Percentiles rank a stretch among this genome's conserved stretches.
phyloP scores from a whole-genome alignment of 2,888 invertebrate species.

The Eupithecia dodoneata region DNA sequence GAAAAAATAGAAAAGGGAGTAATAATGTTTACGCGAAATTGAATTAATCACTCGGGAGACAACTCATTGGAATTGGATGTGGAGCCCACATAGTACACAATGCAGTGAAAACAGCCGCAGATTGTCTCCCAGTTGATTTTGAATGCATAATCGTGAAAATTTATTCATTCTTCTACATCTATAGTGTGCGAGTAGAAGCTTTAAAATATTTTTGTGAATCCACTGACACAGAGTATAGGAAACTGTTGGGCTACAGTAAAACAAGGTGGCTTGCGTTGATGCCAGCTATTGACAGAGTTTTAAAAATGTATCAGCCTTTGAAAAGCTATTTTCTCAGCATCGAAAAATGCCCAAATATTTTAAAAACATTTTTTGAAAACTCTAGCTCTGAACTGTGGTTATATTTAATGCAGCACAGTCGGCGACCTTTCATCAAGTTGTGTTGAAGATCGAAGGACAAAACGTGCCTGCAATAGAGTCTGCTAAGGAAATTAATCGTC shows the following conservation, averaged over 20 bases:
- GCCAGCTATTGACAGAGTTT: background rate
- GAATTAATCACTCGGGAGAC: constrained; percentile 21
- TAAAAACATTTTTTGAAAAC: background rate
- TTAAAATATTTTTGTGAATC: constrained; percentile 51
- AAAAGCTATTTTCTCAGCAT: too few relatives aligned
- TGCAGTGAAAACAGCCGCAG: constrained; percentile 40
- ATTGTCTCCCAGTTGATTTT: constrained; percentile 46
- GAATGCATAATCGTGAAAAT: constrained; percentile 46
- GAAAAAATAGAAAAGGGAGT: too few relatives aligned
- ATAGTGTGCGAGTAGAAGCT: constrained; percentile 26
- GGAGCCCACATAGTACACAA: constrained; percentile 51
- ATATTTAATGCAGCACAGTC: too few relatives aligned
- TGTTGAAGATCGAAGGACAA: constrained; percentile 33
- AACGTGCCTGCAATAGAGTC: constrained; percentile 46
- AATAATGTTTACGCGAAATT: constrained; percentile 31
- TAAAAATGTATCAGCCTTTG: too few relatives aligned
- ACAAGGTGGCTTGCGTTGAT: constrained; percentile 37
- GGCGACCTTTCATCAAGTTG: too few relatives aligned
- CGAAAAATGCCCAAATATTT: too few relatives aligned
- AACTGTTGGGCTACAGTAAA: constrained; percentile 32
- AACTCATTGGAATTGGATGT: constrained; percentile 47
- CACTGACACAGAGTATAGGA: constrained; percentile 39
- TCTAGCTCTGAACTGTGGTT: too few relatives aligned
- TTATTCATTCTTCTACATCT: constrained; percentile 23
- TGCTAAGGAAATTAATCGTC: constrained; percentile 47